phyloP scores from a whole-genome alignment of 2,113 vertebrate genomes.

The Synchiropus splendidus region DNA sequence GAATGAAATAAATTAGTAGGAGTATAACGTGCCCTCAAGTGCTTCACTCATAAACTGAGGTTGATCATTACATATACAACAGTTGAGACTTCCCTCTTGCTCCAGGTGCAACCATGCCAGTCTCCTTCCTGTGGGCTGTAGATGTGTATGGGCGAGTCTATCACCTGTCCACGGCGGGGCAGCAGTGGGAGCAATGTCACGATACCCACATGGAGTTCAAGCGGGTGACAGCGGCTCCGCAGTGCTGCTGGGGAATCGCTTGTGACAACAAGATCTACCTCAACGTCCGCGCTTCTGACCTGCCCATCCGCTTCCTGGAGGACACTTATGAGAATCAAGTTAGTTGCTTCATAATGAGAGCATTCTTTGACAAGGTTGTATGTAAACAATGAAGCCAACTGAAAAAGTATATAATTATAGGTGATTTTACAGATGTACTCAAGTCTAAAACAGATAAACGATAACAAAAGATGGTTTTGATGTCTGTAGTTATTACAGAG shows the following conservation, averaged over 20 bases:
- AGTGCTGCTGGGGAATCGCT: slow-evolving; percentile 92
- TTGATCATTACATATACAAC: no score
- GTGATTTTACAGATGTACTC: no score
- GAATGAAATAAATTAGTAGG: no score
- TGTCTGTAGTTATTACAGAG: no score
- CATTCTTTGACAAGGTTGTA: no score
- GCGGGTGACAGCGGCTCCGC: slow-evolving; percentile 73
- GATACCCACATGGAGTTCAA: slow-evolving; percentile 85
- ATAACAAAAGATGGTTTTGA: no score
- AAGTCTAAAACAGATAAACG: no score
- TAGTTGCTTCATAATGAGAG: slow-evolving; percentile 6
- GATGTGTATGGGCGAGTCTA: slow-evolving; percentile 87
- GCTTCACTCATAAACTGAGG: no score
- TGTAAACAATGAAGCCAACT: no score
- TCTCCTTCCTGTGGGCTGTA: slow-evolving; percentile 83
- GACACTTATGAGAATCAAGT: slow-evolving; percentile 97
- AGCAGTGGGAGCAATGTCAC: slow-evolving; percentile 85
- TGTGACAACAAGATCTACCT: slow-evolving; percentile 86
- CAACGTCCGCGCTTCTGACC: slow-evolving; percentile 77
- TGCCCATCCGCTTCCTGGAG: slow-evolving; percentile 84
- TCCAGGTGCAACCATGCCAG: slow-evolving; percentile 66
- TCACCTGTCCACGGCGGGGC: slow-evolving; percentile 81
- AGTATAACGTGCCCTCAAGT: no score
- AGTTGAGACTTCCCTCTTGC: not conserved
- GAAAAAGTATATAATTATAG: no score